Conservation (phyloP, 2,113 vertebrate species). For the Manacus vitellinus region DNA sequence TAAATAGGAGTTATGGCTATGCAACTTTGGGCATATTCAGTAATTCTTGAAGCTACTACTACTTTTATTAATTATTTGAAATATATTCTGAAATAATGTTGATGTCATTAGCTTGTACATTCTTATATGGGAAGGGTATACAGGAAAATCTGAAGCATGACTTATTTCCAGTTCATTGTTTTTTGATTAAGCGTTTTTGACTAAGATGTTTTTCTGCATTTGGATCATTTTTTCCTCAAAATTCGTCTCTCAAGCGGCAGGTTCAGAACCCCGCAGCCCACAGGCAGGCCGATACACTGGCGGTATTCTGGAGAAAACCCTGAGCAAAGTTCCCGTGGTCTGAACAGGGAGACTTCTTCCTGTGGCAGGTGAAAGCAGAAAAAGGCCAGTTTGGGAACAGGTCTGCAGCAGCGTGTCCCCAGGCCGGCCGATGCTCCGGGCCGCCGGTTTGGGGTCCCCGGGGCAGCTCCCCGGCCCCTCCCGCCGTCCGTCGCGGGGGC, state of each 20-base stretch:
- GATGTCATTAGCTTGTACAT: neutral
- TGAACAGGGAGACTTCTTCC: neutral
- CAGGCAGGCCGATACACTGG: accelerated
- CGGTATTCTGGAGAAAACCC: neutral
- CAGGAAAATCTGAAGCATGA: neutral
- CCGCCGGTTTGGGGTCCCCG: neutral
- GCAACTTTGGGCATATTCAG: neutral
- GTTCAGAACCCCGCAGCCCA: neutral
- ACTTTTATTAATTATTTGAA: neutral
- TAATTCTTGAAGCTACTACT: neutral
- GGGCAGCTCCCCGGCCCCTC: too few species aligned
- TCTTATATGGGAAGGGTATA: neutral
- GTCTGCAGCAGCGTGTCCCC: neutral
- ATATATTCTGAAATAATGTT: neutral
- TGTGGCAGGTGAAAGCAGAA: neutral
- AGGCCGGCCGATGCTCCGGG: neutral
- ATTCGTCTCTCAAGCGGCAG: neutral
- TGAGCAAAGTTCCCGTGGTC: accelerated
- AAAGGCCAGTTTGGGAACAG: accelerated
- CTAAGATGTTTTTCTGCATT: neutral
- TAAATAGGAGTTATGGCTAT: neutral
- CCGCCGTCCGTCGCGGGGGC: neutral
- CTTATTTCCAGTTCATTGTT: neutral
- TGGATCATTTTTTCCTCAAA: neutral
- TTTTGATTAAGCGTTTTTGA: neutral